These are phyloP conservation scores for Plectropomus leopardus DNA, from an alignment of 2,113 vertebrate genomes.

Conservation along the genomic window DNA sequence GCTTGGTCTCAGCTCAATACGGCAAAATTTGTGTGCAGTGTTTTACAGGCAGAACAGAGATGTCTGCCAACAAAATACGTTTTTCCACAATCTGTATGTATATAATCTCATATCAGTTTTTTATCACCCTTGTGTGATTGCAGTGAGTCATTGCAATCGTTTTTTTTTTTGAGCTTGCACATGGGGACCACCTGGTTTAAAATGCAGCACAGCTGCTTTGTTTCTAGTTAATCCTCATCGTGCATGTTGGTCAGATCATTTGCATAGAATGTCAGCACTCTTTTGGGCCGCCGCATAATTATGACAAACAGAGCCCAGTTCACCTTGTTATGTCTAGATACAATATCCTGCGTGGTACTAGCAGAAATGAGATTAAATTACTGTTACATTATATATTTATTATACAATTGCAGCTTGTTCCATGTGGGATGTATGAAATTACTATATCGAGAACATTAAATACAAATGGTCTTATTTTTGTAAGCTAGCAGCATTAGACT, in stretches of 20 bases:
- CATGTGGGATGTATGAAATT: too few species aligned
- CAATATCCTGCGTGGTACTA: neutral
- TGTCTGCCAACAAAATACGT: neutral
- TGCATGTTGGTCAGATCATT: neutral
- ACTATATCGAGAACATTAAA: too few species aligned
- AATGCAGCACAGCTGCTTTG: neutral
- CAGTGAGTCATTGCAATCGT: neutral
- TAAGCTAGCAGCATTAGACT: too few species aligned
- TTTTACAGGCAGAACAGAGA: neutral
- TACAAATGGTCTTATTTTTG: too few species aligned
- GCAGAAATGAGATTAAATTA: too few species aligned
- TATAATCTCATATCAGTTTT: neutral
- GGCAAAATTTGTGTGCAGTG: neutral
- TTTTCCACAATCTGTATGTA: too few species aligned
- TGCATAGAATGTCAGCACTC: neutral
- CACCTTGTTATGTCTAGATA: neutral
- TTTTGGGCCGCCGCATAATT: neutral
- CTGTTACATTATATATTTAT: too few species aligned
- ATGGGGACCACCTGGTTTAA: neutral
- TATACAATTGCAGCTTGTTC: too few species aligned
- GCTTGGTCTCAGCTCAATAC: neutral
- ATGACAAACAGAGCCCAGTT: too few species aligned
- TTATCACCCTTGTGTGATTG: too few species aligned
- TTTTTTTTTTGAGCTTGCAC: neutral
- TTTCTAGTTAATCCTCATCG: neutral